Percentiles rank a stretch among this genome's conserved stretches.
These are phyloP conservation scores for Trichosurus vulpecula DNA, from an alignment of 2,797 vertebrate genomes.

Conservation along the genomic window DNA sequence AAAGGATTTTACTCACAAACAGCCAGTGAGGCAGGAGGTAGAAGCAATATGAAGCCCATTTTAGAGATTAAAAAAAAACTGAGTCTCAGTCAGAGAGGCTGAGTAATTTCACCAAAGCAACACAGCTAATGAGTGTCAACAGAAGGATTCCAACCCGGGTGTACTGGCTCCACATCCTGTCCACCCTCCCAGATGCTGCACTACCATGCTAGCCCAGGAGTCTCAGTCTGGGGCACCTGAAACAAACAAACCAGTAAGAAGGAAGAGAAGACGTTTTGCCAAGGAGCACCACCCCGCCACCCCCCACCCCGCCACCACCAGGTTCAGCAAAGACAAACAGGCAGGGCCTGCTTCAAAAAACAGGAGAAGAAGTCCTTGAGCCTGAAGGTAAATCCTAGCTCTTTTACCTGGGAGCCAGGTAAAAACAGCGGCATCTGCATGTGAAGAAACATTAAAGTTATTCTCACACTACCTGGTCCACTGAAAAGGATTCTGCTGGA, in stretches of 20 bases:
- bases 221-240: background rate
- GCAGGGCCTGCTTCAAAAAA: background rate
- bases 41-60: background rate
- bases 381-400: conserved; percentile 13
- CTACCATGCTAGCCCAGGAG: background rate
- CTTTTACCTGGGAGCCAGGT: conserved; percentile 18
- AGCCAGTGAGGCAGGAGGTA: background rate
- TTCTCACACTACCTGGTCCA: background rate
- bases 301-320: no score
- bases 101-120: background rate
- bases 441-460: conserved; percentile 5
- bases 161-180: background rate
- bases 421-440: background rate
- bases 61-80: background rate
- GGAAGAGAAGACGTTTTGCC: background rate
- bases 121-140: background rate
- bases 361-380: conserved; percentile 48
- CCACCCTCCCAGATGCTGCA: background rate
- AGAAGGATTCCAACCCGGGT: background rate
- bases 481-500: conserved; percentile 5
- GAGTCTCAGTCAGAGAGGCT: background rate
- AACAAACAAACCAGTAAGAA: background rate
- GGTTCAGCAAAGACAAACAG: background rate
- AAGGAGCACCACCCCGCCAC: no score
- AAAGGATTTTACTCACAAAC: background rate